A percentile compares a stretch with the other conserved stretches of the same genome.
These are phyloP conservation scores for Drosophila asahinai DNA, from an alignment of 1,140 invertebrate genomes.

Conservation along the genomic window DNA sequence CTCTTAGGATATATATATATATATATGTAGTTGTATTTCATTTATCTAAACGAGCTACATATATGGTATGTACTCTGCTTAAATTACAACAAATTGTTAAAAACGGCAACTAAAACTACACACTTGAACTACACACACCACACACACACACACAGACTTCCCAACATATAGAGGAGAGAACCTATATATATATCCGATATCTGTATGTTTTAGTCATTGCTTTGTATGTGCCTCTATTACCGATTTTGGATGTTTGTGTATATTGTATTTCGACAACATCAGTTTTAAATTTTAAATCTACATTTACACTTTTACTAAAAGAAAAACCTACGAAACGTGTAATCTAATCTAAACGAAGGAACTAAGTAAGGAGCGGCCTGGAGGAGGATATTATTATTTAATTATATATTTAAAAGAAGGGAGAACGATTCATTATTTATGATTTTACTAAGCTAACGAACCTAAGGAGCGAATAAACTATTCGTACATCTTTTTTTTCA, in stretches of 20 bases:
- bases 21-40: constrained; percentile 77
- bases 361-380: not conserved
- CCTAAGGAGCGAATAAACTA: constrained; percentile 54
- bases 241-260: constrained; percentile 74
- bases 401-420: constrained; percentile 1
- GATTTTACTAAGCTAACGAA: constrained; percentile 57
- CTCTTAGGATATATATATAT: constrained; percentile 62
- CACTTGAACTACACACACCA: constrained; percentile 26
- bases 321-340: constrained; percentile 41
- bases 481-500: constrained; percentile 22
- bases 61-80: constrained; percentile 65
- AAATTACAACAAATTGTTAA: constrained; percentile 66
- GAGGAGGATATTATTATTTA: constrained; percentile 46
- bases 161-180: constrained; percentile 16
- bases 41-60: constrained; percentile 67
- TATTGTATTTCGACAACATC: constrained; percentile 59
- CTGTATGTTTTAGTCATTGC: constrained; percentile 77
- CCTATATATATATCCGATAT: constrained; percentile 50
- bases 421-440: constrained; percentile 11
- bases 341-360: constrained; percentile 53
- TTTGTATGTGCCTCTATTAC: constrained; percentile 78
- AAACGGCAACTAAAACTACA: constrained; percentile 49
- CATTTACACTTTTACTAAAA: constrained; percentile 51
- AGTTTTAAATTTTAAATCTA: constrained; percentile 59
- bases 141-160: constrained; percentile 12